Evolutionary conservation across 2,113 vertebrate genomes (phyloP).

Genomic region (Crotalus tigris): DNA sequence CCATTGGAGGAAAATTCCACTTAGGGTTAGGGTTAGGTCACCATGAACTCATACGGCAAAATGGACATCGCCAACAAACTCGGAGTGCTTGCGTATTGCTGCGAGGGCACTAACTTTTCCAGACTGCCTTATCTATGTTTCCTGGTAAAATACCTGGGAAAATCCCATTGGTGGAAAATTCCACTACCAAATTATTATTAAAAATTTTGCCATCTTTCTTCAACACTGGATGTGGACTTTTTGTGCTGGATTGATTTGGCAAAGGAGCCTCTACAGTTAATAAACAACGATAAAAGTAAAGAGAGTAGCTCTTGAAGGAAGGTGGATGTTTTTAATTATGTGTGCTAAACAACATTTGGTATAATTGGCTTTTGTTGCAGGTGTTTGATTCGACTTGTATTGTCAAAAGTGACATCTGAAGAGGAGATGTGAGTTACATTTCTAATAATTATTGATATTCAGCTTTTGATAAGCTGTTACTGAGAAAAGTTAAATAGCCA

Average conservation of each 20-base stretch:
- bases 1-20: too few relatives aligned
- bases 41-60: too few relatives aligned
- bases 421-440: constrained; percentile 68
- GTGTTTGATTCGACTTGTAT: constrained; percentile 80
- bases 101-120: too few relatives aligned
- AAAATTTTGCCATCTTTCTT: background rate
- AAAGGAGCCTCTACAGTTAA: background rate
- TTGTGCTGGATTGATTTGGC: background rate
- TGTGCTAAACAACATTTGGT: background rate
- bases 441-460: background rate
- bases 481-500: background rate
- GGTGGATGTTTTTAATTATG: background rate
- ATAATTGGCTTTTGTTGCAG: constrained; percentile 65
- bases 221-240: background rate
- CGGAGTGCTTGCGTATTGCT: too few relatives aligned
- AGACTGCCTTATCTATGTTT: too few relatives aligned
- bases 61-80: too few relatives aligned
- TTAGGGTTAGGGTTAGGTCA: too few relatives aligned
- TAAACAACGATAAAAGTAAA: too few relatives aligned
- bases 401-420: constrained; percentile 67
- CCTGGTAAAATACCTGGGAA: too few relatives aligned
- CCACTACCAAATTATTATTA: background rate
- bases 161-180: too few relatives aligned
- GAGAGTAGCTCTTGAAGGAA: background rate
- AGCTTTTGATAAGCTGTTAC: background rate